Evolutionary conservation across 2,888 invertebrate genomes (phyloP).

Genomic region (Epicampocera succincta): DNA sequence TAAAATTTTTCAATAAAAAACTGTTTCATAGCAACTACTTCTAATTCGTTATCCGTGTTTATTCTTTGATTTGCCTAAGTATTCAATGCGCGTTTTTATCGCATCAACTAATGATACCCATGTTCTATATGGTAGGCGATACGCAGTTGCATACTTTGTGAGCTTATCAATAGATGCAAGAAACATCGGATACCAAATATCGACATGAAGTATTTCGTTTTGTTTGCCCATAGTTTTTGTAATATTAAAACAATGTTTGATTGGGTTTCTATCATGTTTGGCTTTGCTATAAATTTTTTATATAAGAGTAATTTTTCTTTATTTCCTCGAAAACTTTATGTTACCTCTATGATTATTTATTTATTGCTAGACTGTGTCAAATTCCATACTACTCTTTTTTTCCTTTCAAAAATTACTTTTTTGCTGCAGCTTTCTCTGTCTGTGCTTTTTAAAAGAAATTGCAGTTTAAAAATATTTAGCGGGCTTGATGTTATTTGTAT

Average conservation of each 20-base stretch:
- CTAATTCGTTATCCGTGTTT: too few species aligned
- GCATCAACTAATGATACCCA: slow-evolving; percentile 42
- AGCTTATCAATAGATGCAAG: neutral
- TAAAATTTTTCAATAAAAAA: too few species aligned
- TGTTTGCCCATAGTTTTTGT: neutral
- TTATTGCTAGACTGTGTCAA: slow-evolving; percentile 6
- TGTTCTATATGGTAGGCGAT: slow-evolving; percentile 36
- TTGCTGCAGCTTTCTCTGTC: slow-evolving; percentile 7
- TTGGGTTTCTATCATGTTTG: slow-evolving; percentile 39
- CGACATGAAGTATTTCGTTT: neutral
- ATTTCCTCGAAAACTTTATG: slow-evolving; percentile 42
- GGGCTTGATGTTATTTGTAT: slow-evolving; percentile 28
- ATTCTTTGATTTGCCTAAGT: too few species aligned
- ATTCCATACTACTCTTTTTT: slow-evolving; percentile 9
- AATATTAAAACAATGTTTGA: slow-evolving; percentile 23
- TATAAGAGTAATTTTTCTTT: slow-evolving; percentile 35
- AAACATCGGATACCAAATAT: slow-evolving; percentile 8
- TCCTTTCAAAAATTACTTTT: slow-evolving; percentile 30
- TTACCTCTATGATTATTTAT: slow-evolving; percentile 43
- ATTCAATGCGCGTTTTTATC: neutral
- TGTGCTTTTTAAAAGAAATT: slow-evolving; percentile 17
- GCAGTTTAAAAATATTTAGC: slow-evolving; percentile 9
- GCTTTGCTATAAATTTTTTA: slow-evolving; percentile 34
- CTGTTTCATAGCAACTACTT: too few species aligned
- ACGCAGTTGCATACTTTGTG: slow-evolving; percentile 12